Conservation (phyloP, 2,113 vertebrate species). For the Spea multiplicata region DNA sequence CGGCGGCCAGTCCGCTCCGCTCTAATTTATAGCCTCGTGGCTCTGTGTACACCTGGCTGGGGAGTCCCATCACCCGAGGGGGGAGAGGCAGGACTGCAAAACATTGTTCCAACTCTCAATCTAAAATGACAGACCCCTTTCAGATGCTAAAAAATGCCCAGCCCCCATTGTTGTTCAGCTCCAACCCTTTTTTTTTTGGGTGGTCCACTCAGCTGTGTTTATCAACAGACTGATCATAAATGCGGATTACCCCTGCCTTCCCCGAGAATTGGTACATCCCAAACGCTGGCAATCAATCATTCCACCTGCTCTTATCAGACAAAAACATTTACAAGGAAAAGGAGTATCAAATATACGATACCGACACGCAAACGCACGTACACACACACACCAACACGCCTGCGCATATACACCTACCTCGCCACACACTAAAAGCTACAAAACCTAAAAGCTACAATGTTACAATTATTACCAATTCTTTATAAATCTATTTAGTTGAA, state of each 20-base stretch:
- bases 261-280: constrained; percentile 11
- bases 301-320: constrained; percentile 26
- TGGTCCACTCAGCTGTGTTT: background rate
- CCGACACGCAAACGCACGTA: background rate
- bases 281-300: background rate
- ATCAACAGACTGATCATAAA: background rate
- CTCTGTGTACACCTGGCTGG: constrained; percentile 36
- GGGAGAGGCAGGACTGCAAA: constrained; percentile 10
- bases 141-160: constrained; percentile 11
- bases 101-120: background rate
- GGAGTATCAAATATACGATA: background rate
- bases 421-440: background rate
- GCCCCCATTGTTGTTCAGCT: background rate
- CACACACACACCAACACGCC: background rate
- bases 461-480: no score
- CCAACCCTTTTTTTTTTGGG: background rate
- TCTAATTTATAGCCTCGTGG: background rate
- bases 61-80: background rate
- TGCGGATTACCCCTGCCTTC: background rate
- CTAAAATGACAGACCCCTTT: background rate
- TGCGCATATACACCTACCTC: background rate
- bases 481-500: no score
- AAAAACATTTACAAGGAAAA: background rate
- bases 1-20: background rate
- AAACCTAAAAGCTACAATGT: background rate